A percentile compares a stretch with the other conserved stretches of the same genome.
These are phyloP conservation scores for Penaeus indicus DNA, from an alignment of 1,140 invertebrate genomes.

Conservation along the genomic window DNA sequence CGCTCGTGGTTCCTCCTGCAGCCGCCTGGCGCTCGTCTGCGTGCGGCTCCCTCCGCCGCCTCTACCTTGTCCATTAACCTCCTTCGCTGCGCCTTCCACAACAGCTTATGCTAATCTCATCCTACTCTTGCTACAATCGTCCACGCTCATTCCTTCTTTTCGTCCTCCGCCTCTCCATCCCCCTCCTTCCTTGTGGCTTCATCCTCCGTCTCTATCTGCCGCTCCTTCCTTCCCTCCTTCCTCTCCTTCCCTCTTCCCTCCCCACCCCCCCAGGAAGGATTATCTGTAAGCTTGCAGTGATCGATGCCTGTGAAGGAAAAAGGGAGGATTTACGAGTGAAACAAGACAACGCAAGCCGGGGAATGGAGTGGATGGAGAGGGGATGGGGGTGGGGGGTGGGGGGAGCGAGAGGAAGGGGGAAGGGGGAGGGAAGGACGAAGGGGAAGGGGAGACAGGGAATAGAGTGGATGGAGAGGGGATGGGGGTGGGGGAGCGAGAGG, in stretches of 20 bases:
- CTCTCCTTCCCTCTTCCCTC: not conserved
- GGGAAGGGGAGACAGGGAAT: too few species aligned
- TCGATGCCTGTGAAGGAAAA: conserved; percentile 38
- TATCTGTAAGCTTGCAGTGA: conserved; percentile 40
- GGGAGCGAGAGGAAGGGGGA: not conserved
- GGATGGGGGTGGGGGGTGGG: not conserved
- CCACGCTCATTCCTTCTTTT: not conserved
- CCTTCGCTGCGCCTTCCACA: too few species aligned
- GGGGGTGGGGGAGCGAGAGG: not conserved
- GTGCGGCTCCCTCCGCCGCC: too few species aligned
- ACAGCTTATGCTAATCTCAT: too few species aligned
- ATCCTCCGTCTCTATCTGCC: not conserved
- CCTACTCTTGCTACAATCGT: not conserved
- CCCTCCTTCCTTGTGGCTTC: not conserved
- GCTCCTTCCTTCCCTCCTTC: not conserved
- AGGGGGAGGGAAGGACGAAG: not conserved
- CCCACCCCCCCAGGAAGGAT: conserved; percentile 2
- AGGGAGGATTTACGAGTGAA: conserved; percentile 46
- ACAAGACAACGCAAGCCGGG: conserved; percentile 30
- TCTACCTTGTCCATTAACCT: too few species aligned
- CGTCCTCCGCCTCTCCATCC: not conserved
- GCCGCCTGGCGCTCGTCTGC: too few species aligned
- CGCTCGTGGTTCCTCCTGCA: too few species aligned
- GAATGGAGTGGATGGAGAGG: not conserved
- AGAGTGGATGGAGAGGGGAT: not conserved